phyloP scores from a whole-genome alignment of 2,113 vertebrate genomes.

The Urocolius indicus region DNA sequence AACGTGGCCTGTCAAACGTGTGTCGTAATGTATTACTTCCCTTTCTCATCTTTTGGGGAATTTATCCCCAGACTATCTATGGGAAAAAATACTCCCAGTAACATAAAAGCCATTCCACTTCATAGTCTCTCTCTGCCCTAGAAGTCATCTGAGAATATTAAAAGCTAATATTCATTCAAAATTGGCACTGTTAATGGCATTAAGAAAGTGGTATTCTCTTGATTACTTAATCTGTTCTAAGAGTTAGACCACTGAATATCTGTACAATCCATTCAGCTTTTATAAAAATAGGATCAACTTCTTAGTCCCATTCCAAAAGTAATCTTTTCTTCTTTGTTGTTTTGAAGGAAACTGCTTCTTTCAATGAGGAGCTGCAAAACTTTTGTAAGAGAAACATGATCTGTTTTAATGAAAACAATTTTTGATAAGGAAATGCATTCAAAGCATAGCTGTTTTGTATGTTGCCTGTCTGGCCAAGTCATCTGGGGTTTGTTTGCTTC shows the following conservation, averaged over 20 bases:
- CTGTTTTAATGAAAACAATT: not conserved
- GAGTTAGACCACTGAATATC: not conserved
- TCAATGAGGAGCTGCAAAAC: not conserved
- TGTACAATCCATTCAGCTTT: not conserved
- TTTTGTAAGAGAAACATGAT: not conserved
- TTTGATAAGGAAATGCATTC: not conserved
- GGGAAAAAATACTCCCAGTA: not conserved
- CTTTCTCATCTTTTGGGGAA: not conserved
- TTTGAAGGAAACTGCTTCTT: not conserved
- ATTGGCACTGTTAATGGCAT: not conserved
- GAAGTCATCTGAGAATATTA: not conserved
- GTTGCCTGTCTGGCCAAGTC: not conserved
- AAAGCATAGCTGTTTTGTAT: not conserved
- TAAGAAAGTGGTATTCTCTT: not conserved
- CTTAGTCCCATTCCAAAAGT: not conserved
- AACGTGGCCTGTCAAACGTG: not conserved
- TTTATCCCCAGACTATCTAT: not conserved
- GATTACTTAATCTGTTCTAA: not conserved
- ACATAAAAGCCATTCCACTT: not conserved
- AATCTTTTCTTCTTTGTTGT: not conserved
- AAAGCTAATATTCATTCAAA: slow-evolving; percentile 26
- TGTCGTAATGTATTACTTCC: not conserved
- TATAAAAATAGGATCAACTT: not conserved
- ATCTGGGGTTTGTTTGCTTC: not conserved
- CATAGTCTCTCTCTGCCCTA: not conserved